These are phyloP conservation scores for Riparia riparia DNA, from an alignment of 2,113 vertebrate genomes.

Conservation along the genomic window DNA sequence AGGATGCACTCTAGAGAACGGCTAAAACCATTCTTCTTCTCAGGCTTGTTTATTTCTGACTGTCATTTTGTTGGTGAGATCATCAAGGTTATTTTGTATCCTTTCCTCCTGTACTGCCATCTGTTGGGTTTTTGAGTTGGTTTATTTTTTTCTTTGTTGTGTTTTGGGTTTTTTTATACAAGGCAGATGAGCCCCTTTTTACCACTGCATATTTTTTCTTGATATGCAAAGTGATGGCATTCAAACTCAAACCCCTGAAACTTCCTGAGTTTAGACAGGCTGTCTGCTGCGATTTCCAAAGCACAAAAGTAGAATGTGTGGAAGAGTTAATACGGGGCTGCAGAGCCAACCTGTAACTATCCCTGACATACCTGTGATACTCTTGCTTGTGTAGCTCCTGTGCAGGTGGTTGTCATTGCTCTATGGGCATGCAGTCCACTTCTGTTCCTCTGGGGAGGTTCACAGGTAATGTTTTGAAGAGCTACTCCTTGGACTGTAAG, in stretches of 20 bases:
- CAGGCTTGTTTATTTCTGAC: neutral
- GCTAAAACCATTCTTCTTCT: neutral
- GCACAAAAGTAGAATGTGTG: neutral
- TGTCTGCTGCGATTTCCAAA: neutral
- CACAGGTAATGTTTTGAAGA: neutral
- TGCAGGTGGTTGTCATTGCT: neutral
- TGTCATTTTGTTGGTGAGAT: neutral
- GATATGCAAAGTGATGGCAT: neutral
- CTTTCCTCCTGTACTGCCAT: neutral
- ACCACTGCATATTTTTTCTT: neutral
- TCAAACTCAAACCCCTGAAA: neutral
- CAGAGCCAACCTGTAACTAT: neutral
- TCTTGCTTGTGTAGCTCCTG: neutral
- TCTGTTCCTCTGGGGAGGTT: neutral
- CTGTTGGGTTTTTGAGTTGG: neutral
- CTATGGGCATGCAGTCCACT: neutral
- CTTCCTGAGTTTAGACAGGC: neutral
- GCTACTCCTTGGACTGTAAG: neutral
- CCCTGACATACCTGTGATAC: neutral
- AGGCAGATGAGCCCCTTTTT: neutral
- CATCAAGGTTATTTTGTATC: neutral
- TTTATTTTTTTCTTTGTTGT: neutral
- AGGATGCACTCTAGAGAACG: neutral
- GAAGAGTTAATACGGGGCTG: neutral
- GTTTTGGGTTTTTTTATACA: neutral